Conservation (phyloP, 2,888 invertebrate species). For the Argyra leucocephala region DNA sequence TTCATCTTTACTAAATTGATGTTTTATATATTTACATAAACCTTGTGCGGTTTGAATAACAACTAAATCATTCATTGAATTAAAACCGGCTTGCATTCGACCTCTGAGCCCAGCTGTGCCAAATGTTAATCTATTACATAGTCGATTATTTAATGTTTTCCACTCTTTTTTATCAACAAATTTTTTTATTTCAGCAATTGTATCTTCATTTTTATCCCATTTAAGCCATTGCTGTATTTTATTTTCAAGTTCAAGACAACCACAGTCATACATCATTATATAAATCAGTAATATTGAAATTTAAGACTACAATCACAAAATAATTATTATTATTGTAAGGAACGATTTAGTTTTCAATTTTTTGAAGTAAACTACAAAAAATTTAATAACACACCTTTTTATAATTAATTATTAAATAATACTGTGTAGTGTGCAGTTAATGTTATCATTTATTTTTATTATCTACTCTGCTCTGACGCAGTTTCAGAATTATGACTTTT, state of each 20-base stretch:
- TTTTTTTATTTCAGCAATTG: conserved; percentile 52
- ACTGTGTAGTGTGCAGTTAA: no score
- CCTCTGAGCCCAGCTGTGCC: conserved; percentile 92
- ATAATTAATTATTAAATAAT: no score
- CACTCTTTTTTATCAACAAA: conserved; percentile 50
- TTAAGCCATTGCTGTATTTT: conserved; percentile 63
- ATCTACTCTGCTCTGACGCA: no score
- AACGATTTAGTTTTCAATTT: no score
- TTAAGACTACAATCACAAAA: no score
- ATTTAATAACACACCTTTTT: no score
- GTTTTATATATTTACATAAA: conserved; percentile 62
- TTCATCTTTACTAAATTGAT: conserved; percentile 47
- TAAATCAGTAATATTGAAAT: no score
- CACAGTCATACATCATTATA: no score
- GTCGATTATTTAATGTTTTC: conserved; percentile 52
- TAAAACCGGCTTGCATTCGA: conserved; percentile 86
- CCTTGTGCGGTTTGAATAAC: conserved; percentile 93
- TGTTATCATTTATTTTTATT: no score
- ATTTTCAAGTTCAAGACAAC: conserved; percentile 50
- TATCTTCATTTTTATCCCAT: conserved; percentile 65
- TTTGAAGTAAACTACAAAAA: no score
- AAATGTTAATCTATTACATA: conserved; percentile 67
- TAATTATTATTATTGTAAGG: no score
- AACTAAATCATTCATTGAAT: conserved; percentile 92
- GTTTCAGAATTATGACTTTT: no score